Conservation (phyloP, 2,797 vertebrate species). For the Acanthopagrus latus region DNA sequence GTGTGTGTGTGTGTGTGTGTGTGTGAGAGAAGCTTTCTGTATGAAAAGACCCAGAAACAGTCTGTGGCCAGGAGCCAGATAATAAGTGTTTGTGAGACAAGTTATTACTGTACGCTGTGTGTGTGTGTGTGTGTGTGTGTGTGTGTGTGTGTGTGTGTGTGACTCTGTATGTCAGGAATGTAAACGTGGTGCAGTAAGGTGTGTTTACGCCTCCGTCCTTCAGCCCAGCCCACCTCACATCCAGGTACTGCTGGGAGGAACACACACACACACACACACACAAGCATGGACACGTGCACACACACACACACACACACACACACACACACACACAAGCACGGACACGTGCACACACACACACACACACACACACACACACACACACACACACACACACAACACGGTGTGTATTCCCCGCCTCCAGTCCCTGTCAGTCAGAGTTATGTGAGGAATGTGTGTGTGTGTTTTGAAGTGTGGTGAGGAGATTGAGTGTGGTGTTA, state of each 20-base stretch:
- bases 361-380: slow-evolving; percentile 33
- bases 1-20: neutral
- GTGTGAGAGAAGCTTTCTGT: neutral
- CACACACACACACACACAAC: slow-evolving; percentile 22
- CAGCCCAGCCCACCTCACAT: slow-evolving; percentile 34
- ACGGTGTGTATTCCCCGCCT: neutral
- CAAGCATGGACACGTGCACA: too few relatives aligned
- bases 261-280: slow-evolving; percentile 32
- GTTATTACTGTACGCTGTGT: slow-evolving; percentile 26
- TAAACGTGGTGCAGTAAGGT: slow-evolving; percentile 36
- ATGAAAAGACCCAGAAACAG: slow-evolving; percentile 5
- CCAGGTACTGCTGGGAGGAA: slow-evolving; percentile 39
- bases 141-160: slow-evolving; percentile 36
- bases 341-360: slow-evolving; percentile 10
- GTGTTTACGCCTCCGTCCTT: slow-evolving; percentile 39
- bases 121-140: slow-evolving; percentile 34
- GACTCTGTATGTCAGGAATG: slow-evolving; percentile 49
- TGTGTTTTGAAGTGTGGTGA: slow-evolving; percentile 33
- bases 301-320: slow-evolving; percentile 17
- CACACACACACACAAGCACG: slow-evolving; percentile 28
- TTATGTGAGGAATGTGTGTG: slow-evolving; percentile 57
- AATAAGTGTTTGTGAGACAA: slow-evolving; percentile 11
- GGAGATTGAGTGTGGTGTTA: slow-evolving; percentile 14
- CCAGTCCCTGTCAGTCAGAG: slow-evolving; percentile 30
- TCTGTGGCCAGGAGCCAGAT: slow-evolving; percentile 12